Evolutionary conservation across 1,140 invertebrate species (phyloP).

Genomic region (Epicauta chinensis): DNA sequence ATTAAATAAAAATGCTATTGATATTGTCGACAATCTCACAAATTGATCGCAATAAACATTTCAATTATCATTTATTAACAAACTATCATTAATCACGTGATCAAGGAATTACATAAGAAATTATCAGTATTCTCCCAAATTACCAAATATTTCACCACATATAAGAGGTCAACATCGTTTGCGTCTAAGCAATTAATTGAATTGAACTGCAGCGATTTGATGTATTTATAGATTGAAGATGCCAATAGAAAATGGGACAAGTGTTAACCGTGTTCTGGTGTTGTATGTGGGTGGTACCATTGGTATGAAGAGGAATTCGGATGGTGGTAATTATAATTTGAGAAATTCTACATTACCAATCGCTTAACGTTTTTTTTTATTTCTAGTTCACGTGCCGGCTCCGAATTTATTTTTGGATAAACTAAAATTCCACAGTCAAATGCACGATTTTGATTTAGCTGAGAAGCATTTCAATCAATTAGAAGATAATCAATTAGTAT

Average conservation of each 20-base stretch:
- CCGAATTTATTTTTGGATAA: constrained; percentile 11
- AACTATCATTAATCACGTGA: too few relatives aligned
- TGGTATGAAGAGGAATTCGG: constrained; percentile 45
- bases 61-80: too few relatives aligned
- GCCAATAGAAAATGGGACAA: not conserved
- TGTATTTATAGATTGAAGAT: not conserved
- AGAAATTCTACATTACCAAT: constrained; percentile 2
- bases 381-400: constrained; percentile 8
- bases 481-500: constrained; percentile 5
- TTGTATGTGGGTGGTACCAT: constrained; percentile 21
- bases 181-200: too few relatives aligned
- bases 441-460: constrained; percentile 2
- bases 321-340: constrained; percentile 51
- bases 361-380: constrained; percentile 1
- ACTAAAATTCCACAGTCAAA: constrained; percentile 1
- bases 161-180: too few relatives aligned
- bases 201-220: too few relatives aligned
- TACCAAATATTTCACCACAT: too few relatives aligned
- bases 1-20: too few relatives aligned
- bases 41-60: too few relatives aligned
- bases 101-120: too few relatives aligned
- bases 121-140: too few relatives aligned
- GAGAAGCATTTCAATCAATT: not conserved
- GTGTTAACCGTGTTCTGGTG: constrained; percentile 10
- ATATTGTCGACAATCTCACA: too few relatives aligned